Evolutionary conservation across 2,797 vertebrate genomes (phyloP), one percentile per base, ranked within the genome.

Genomic region (Bryconaethiops microstoma): DNA sequence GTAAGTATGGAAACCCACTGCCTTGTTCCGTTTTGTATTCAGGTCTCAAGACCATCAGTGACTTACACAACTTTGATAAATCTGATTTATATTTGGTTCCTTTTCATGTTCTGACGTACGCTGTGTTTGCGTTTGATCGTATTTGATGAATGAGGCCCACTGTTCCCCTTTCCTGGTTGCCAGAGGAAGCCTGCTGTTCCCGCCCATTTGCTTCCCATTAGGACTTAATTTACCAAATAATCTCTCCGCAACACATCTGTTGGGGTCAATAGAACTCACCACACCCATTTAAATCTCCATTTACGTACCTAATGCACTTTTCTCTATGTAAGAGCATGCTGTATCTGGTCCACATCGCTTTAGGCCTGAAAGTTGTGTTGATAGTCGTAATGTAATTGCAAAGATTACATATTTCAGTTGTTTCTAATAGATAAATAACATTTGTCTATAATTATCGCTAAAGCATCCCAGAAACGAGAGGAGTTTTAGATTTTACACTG

Each of bases 201-300:
- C 65, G 40, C n/a, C 74, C 79, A 85, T 76, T 74, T 87, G 77
- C 78, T 84, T 80, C 54, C 48, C 77, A 85, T 86, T 86, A 83
- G 55, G 55, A 63, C 17, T 57, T 74, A 70, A 74, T 86, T 83
- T 82, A 76, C 69, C 42, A 73, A 57, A 48, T 75, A 85, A 85
- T 77, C 62, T 64, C 71, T 71, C 59, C 52, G 39, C 35, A 63
- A 45, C 50, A 84, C 84, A 85, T 83, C 79, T 83, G 87, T 12
- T 76, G 59, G 19, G 79, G 77, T 85, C 78, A 77, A 54, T 75
- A 60, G 21, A 67, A 9, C 54, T 48, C 79, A 35, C 29, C 23
- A 40, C 6, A n/a, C 16, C 57, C 42, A 42, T 73, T 84, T 19
- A 84, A 42, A 55, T 62, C 35, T 54, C 68, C 42, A 42, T 62